These are phyloP conservation scores for Sitobion miscanthi DNA, from an alignment of 1,140 invertebrate genomes.

Conservation along the genomic window DNA sequence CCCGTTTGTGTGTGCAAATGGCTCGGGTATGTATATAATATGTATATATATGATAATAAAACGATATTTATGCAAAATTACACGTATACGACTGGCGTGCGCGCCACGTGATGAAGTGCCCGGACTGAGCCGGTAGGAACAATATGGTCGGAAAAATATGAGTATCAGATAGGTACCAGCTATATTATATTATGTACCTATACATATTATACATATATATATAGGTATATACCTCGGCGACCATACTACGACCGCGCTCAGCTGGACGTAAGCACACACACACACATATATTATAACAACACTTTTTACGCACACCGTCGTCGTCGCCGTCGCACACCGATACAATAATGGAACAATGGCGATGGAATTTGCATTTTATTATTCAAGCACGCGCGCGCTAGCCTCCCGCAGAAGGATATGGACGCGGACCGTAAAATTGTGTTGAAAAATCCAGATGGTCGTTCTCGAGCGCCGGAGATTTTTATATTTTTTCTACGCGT, in stretches of 20 bases:
- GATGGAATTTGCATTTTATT: conserved; percentile 42
- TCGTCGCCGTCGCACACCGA: neutral
- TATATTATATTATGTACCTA: neutral
- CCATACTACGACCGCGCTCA: neutral
- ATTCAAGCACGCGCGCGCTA: neutral
- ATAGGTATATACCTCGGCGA: neutral
- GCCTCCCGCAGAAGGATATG: conserved; percentile 8
- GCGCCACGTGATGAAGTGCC: conserved; percentile 21
- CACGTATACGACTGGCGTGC: neutral
- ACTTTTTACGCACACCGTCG: conserved; percentile 13
- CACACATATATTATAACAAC: neutral
- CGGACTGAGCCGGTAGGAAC: neutral
- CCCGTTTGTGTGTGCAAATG: neutral
- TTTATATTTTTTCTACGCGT: neutral
- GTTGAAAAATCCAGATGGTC: conserved; percentile 42
- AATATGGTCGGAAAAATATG: conserved; percentile 13
- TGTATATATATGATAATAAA: neutral
- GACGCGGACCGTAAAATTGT: neutral
- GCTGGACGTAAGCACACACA: neutral
- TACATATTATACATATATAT: neutral
- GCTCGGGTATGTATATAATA: neutral
- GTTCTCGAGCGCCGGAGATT: conserved; percentile 1
- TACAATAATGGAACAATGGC: conserved; percentile 33
- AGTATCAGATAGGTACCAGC: neutral
- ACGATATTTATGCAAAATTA: conserved; percentile 42